phyloP scores from a whole-genome alignment of 2,797 vertebrate genomes.

The Tadarida brasiliensis region DNA sequence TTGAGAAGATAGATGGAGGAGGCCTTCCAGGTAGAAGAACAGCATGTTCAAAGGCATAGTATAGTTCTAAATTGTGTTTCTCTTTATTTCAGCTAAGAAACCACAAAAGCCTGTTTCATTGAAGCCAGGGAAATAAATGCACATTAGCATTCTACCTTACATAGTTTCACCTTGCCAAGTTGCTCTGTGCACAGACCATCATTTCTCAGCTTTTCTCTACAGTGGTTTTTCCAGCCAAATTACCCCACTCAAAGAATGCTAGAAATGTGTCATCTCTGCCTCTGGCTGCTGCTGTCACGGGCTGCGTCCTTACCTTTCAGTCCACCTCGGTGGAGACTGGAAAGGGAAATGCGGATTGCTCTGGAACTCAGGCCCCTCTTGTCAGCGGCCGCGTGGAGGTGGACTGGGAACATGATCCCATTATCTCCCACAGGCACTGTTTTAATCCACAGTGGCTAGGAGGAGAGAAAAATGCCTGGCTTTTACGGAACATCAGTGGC shows the following conservation, averaged over 20 bases:
- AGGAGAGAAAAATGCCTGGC: not conserved
- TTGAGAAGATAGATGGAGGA: not conserved
- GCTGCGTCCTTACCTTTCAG: conserved; percentile 34
- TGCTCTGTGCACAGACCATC: conserved; percentile 40
- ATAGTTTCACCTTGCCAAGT: conserved; percentile 50
- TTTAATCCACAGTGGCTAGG: not conserved
- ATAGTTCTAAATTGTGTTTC: not conserved
- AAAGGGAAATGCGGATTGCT: conserved; percentile 18
- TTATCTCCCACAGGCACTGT: not conserved
- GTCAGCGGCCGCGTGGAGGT: not conserved
- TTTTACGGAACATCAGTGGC: not conserved
- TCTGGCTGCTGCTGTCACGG: not conserved
- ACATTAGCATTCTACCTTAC: conserved; percentile 24
- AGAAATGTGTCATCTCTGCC: conserved; percentile 23
- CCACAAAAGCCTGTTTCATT: not conserved
- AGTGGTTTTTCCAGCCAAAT: conserved; percentile 61
- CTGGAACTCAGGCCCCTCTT: not conserved
- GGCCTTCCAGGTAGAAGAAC: not conserved
- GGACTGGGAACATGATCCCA: not conserved
- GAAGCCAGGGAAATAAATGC: not conserved
- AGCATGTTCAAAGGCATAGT: not conserved
- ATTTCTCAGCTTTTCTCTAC: conserved; percentile 61
- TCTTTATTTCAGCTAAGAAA: not conserved
- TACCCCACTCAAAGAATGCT: conserved; percentile 28
- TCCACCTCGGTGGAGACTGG: not conserved